Percentiles rank a stretch among this genome's conserved stretches.
phyloP scores from a whole-genome alignment of 2,888 invertebrate genomes.

The Drosophila koepferae region DNA sequence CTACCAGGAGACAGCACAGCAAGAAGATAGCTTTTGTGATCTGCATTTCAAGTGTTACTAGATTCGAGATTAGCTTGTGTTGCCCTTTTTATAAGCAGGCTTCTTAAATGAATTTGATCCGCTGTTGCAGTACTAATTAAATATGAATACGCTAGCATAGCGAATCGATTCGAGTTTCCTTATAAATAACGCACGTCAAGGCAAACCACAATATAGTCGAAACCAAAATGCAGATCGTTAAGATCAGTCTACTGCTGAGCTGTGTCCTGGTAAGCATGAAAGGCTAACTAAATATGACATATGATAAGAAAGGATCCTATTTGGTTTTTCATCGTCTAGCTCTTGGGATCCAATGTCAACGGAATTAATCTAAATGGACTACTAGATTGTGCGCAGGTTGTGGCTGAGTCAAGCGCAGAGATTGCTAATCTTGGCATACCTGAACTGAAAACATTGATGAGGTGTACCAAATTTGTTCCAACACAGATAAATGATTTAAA shows the following conservation, averaged over 20 bases:
- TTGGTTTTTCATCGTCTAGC: not conserved
- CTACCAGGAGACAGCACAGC: constrained; percentile 10
- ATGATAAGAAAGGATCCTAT: not conserved
- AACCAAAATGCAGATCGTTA: constrained; percentile 3
- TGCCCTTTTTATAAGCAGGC: not conserved
- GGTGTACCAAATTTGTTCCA: not conserved
- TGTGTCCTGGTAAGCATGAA: constrained; percentile 12
- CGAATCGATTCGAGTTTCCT: not conserved
- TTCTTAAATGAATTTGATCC: not conserved
- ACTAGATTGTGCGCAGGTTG: not conserved
- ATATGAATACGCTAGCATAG: not conserved
- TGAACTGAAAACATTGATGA: not conserved
- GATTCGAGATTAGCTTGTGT: not conserved
- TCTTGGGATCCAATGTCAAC: not conserved
- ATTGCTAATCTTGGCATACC: not conserved
- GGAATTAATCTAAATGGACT: not conserved
- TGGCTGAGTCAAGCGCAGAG: not conserved
- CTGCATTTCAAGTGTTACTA: constrained; percentile 4
- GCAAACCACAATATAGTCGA: not conserved
- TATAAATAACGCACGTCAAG: not conserved
- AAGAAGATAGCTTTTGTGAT: not conserved
- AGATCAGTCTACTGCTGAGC: constrained; percentile 3
- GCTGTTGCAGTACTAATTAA: not conserved
- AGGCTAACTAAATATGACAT: too few species aligned
- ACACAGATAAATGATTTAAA: not conserved